phyloP scores from a whole-genome alignment of 2,888 invertebrate genomes.

The Epistrophe eligans region DNA sequence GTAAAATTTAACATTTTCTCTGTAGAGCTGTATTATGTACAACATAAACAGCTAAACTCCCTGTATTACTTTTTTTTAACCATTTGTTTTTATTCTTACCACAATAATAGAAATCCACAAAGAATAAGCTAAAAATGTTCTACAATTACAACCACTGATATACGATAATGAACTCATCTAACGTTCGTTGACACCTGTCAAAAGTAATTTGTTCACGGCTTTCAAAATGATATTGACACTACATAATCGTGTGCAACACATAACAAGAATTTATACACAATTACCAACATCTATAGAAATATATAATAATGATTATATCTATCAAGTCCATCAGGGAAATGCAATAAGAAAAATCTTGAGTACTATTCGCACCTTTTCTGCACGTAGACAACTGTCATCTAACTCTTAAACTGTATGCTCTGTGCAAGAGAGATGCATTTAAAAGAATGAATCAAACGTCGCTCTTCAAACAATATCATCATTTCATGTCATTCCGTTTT shows the following conservation, averaged over 20 bases:
- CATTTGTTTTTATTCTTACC: not conserved
- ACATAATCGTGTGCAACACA: slow-evolving; percentile 40
- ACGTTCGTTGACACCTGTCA: slow-evolving; percentile 72
- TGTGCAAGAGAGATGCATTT: slow-evolving; percentile 2
- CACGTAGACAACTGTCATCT: slow-evolving; percentile 59
- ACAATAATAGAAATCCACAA: not conserved
- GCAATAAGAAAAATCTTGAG: slow-evolving; percentile 44
- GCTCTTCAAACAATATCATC: slow-evolving; percentile 64
- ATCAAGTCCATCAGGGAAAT: slow-evolving; percentile 61
- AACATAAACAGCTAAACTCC: no score
- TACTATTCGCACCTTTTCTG: slow-evolving; percentile 56
- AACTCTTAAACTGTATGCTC: slow-evolving; percentile 16
- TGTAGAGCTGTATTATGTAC: no score
- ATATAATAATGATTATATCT: slow-evolving; percentile 51
- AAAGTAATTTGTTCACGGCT: slow-evolving; percentile 66
- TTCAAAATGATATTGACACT: slow-evolving; percentile 55
- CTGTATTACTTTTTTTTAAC: no score
- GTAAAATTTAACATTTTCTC: no score
- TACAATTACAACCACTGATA: slow-evolving; percentile 31
- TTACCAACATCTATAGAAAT: slow-evolving; percentile 16
- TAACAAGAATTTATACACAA: slow-evolving; percentile 25
- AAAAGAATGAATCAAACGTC: slow-evolving; percentile 37
- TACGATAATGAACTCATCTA: slow-evolving; percentile 68
- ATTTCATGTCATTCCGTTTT: slow-evolving; percentile 50
- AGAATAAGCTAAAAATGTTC: not conserved